Conservation (phyloP, 2,888 invertebrate species). For the Holacanthella duospinosa region DNA sequence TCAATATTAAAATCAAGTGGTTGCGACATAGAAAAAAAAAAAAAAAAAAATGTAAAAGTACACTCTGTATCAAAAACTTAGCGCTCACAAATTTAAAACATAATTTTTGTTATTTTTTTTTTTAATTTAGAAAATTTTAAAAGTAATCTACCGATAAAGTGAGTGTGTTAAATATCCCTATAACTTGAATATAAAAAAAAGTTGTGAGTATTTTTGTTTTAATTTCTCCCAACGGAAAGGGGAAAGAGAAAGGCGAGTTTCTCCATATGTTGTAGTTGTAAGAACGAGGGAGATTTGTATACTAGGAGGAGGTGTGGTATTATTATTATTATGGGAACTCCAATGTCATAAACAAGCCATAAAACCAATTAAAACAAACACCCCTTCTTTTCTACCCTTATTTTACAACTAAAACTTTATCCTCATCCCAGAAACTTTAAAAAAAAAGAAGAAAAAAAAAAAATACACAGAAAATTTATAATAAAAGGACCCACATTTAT, state of each 20-base stretch:
- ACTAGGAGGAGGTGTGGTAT: not conserved
- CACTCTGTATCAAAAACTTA: not conserved
- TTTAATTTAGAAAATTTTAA: too few relatives aligned
- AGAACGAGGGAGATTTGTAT: not conserved
- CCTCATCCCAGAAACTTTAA: not conserved
- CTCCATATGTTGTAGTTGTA: not conserved
- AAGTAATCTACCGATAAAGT: too few relatives aligned
- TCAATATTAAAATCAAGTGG: too few relatives aligned
- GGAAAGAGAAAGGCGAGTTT: not conserved
- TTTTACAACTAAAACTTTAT: not conserved
- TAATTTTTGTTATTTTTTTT: too few relatives aligned
- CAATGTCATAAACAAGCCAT: slow-evolving; percentile 2
- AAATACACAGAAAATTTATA: not conserved
- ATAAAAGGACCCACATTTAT: not conserved
- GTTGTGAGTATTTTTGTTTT: too few relatives aligned
- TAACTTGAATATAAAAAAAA: too few relatives aligned
- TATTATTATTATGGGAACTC: not conserved
- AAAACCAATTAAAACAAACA: slow-evolving; percentile 1
- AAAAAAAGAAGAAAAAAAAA: not conserved
- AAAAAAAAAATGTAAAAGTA: not conserved
- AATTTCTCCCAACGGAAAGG: not conserved
- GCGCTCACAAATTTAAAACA: too few relatives aligned
- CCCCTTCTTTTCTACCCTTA: not conserved
- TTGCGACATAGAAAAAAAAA: not conserved
- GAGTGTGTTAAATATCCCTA: too few relatives aligned